Evolutionary conservation across 23 tunicate genomes (phyloP).

Genomic region (Pegea sp.): DNA sequence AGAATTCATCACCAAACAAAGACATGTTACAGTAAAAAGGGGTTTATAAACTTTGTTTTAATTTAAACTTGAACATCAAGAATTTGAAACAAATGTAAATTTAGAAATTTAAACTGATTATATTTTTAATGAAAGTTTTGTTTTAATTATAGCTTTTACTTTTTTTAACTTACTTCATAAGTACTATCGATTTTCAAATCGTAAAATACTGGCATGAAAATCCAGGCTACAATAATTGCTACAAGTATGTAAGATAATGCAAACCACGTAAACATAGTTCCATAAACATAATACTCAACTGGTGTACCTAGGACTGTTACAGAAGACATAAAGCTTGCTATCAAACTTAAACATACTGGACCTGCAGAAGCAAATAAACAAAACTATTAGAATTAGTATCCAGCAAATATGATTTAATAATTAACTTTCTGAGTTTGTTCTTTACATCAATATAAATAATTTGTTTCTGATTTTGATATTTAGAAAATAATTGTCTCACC

Average conservation of each 20-base stretch:
- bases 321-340: constrained; percentile 89
- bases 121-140: too few relatives aligned
- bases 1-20: too few relatives aligned
- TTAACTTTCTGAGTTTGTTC: too few relatives aligned
- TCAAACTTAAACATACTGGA: constrained; percentile 73
- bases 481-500: constrained; percentile 16
- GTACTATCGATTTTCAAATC: constrained; percentile 52
- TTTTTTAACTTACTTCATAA: constrained; percentile 65
- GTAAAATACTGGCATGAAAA: constrained; percentile 80
- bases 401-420: too few relatives aligned
- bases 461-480: background rate
- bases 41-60: too few relatives aligned
- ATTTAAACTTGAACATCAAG: too few relatives aligned
- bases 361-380: too few relatives aligned
- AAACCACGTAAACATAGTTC: constrained; percentile 86
- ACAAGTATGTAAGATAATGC: constrained; percentile 22
- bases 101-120: too few relatives aligned
- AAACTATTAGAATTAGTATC: too few relatives aligned
- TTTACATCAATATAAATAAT: background rate
- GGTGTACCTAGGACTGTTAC: constrained; percentile 80
- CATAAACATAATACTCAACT: constrained; percentile 69
- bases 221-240: constrained; percentile 36
- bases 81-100: too few relatives aligned
- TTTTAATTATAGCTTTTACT: too few relatives aligned
- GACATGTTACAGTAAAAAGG: too few relatives aligned